These are phyloP conservation scores for Dugesia japonica DNA, from an alignment of 2,888 invertebrate genomes.

Conservation along the genomic window DNA sequence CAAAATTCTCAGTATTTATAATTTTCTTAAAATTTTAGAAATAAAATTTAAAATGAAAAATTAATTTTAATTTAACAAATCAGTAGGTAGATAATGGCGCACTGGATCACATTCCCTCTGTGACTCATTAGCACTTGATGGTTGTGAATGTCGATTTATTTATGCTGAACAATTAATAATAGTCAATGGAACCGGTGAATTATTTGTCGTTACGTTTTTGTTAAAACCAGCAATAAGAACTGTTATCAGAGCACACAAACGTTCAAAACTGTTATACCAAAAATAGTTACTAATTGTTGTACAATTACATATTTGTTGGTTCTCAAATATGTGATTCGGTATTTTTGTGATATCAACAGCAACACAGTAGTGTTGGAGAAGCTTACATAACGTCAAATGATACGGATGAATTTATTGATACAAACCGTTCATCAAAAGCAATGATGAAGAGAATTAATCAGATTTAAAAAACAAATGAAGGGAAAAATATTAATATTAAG, in stretches of 20 bases:
- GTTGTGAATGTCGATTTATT: slow-evolving; percentile 68
- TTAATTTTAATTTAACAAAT: too few relatives aligned
- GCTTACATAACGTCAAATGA: neutral
- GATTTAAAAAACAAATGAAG: too few relatives aligned
- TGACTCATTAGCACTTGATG: slow-evolving; percentile 61
- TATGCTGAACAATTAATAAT: slow-evolving; percentile 21
- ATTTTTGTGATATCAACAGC: neutral
- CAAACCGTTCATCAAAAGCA: too few relatives aligned
- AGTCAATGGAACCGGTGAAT: slow-evolving; percentile 16
- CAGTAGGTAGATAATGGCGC: too few relatives aligned
- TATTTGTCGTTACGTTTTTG: slow-evolving; percentile 7
- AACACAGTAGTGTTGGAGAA: neutral
- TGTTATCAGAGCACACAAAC: neutral
- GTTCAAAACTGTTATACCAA: slow-evolving; percentile 1
- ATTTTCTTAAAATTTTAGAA: too few relatives aligned
- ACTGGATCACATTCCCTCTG: too few relatives aligned
- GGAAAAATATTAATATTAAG: too few relatives aligned
- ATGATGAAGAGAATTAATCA: too few relatives aligned
- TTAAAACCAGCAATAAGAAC: slow-evolving; percentile 6
- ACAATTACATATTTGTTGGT: neutral
- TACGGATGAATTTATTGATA: neutral
- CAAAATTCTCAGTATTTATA: too few relatives aligned
- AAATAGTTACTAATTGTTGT: neutral
- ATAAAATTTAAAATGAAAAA: too few relatives aligned
- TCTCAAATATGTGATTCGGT: slow-evolving; percentile 20